Conservation (phyloP, 2,888 invertebrate species). For the Cheilosia grossa region DNA sequence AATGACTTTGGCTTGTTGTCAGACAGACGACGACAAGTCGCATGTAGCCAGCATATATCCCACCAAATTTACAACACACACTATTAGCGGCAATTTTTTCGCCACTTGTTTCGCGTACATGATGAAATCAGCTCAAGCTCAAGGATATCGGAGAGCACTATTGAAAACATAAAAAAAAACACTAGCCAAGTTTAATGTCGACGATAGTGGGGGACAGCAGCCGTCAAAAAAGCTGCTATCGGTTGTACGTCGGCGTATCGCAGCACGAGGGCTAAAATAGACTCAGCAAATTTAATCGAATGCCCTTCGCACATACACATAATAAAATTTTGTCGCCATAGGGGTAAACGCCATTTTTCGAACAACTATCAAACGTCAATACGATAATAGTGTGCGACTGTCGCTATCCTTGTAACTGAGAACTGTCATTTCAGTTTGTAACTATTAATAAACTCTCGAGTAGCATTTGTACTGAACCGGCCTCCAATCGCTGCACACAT, state of each 20-base stretch:
- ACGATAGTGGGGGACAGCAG: conserved; percentile 8
- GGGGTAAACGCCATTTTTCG: conserved; percentile 29
- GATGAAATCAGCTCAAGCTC: conserved; percentile 69
- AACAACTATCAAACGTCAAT: conserved; percentile 15
- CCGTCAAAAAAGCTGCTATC: conserved; percentile 15
- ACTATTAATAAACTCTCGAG: conserved; percentile 65
- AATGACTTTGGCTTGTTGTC: conserved; percentile 33
- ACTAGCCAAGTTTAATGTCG: conserved; percentile 68
- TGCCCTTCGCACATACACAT: conserved; percentile 8
- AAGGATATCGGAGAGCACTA: conserved; percentile 53
- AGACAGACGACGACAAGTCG: conserved; percentile 10
- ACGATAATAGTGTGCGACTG: conserved; percentile 12
- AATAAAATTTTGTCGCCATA: conserved; percentile 19
- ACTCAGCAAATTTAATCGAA: conserved; percentile 1
- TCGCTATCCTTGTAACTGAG: conserved; percentile 61
- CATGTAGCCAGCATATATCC: not conserved
- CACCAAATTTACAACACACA: conserved; percentile 7
- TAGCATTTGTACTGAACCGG: conserved; percentile 63
- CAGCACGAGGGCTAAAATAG: conserved; percentile 43
- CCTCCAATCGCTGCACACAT: conserved; percentile 70
- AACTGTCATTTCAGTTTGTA: conserved; percentile 50
- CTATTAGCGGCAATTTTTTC: conserved; percentile 31
- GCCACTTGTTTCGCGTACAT: conserved; percentile 26
- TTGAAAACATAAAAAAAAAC: conserved; percentile 37
- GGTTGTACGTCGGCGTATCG: not conserved